Evolutionary conservation across 2,797 vertebrate genomes (phyloP).

Genomic region (Poeciliopsis paucimaculata): DNA sequence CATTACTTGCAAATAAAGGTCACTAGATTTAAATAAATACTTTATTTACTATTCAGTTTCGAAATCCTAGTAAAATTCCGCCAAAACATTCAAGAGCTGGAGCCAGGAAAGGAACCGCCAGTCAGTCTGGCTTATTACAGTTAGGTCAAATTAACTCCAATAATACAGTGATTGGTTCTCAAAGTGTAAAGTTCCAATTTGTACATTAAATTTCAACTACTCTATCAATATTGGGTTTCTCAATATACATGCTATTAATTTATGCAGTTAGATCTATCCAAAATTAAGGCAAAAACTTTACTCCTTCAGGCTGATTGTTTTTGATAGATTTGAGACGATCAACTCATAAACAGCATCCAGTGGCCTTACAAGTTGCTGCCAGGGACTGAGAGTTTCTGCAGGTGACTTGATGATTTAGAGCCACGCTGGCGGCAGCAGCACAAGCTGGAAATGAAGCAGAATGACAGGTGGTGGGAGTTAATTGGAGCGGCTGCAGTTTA

Average conservation of each 20-base stretch:
- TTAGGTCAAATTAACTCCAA: neutral
- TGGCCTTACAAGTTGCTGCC: neutral
- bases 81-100: neutral
- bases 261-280: neutral
- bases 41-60: neutral
- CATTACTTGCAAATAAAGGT: neutral
- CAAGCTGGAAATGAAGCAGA: conserved; percentile 51
- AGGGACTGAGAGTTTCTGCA: conserved; percentile 11
- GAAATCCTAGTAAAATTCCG: neutral
- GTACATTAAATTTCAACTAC: too few relatives aligned
- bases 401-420: conserved; percentile 39
- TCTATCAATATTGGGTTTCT: neutral
- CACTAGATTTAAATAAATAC: too few relatives aligned
- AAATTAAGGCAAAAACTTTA: neutral
- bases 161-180: neutral
- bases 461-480: conserved; percentile 59
- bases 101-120: neutral
- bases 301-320: neutral
- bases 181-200: neutral
- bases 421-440: conserved; percentile 35
- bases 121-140: neutral
- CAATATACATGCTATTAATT: neutral
- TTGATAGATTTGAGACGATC: neutral
- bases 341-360: neutral
- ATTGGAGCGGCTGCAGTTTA: conserved; percentile 57